Evolutionary conservation across 2,888 invertebrate species (phyloP).

Genomic region (Hecatera dysodea): DNA sequence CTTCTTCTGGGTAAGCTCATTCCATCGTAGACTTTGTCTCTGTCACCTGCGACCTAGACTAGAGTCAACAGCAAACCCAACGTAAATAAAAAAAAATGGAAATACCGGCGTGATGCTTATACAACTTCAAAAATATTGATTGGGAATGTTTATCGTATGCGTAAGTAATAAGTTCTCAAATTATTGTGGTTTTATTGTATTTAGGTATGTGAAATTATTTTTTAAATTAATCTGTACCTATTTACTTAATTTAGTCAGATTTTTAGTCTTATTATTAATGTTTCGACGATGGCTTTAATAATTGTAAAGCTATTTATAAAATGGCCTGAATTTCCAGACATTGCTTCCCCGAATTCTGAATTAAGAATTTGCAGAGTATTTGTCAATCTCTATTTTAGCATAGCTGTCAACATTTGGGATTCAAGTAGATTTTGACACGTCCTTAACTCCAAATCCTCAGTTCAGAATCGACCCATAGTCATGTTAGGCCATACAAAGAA

Average conservation of each 20-base stretch:
- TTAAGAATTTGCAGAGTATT: too few species aligned
- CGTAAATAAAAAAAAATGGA: too few species aligned
- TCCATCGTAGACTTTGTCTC: too few species aligned
- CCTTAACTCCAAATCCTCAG: background rate
- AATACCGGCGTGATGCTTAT: background rate
- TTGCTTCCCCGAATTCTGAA: background rate
- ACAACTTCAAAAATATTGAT: background rate
- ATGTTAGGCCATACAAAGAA: background rate
- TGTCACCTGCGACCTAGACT: too few species aligned
- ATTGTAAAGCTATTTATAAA: background rate
- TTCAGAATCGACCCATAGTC: background rate
- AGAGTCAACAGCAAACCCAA: too few species aligned
- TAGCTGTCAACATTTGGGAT: too few species aligned
- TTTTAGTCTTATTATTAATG: slow-evolving; percentile 28
- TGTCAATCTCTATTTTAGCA: too few species aligned
- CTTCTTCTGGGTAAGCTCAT: too few species aligned
- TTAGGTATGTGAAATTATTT: slow-evolving; percentile 34
- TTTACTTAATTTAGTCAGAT: slow-evolving; percentile 35
- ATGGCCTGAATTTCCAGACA: background rate
- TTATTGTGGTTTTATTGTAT: slow-evolving; percentile 11
- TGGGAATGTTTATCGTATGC: slow-evolving; percentile 2
- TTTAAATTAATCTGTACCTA: slow-evolving; percentile 11
- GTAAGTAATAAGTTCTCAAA: background rate
- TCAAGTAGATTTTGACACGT: too few species aligned
- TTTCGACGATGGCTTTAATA: slow-evolving; percentile 5